These are phyloP conservation scores for Drosophila neoperkinsi DNA, from an alignment of 2,888 invertebrate species.

Conservation along the genomic window DNA sequence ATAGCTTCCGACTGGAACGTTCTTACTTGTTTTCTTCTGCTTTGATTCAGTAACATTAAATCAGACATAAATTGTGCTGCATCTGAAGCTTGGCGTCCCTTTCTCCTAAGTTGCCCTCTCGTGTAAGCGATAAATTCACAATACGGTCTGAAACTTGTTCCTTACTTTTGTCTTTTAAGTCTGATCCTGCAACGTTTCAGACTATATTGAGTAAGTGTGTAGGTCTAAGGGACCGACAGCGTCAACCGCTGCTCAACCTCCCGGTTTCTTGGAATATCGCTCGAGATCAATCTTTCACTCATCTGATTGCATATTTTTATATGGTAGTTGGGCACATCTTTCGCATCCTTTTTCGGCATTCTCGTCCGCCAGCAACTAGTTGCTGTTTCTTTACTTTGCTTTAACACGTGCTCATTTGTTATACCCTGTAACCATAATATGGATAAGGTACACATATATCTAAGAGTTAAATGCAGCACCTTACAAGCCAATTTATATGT, in stretches of 20 bases:
- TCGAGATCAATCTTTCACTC: slow-evolving; percentile 82
- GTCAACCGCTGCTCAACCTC: slow-evolving; percentile 41
- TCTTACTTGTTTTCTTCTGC: slow-evolving; percentile 13
- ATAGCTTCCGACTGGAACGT: neutral
- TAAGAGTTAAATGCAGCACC: neutral
- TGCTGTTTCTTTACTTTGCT: slow-evolving; percentile 36
- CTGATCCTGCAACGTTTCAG: slow-evolving; percentile 41
- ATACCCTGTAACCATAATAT: slow-evolving; percentile 16
- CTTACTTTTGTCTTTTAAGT: slow-evolving; percentile 24
- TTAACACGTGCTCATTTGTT: slow-evolving; percentile 31
- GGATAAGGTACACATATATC: neutral
- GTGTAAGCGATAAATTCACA: slow-evolving; percentile 60
- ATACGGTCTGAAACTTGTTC: slow-evolving; percentile 47
- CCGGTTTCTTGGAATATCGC: slow-evolving; percentile 82
- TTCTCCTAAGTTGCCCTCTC: slow-evolving; percentile 28
- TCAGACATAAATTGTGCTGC: slow-evolving; percentile 28
- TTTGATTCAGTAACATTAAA: slow-evolving; percentile 28
- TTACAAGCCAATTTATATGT: neutral
- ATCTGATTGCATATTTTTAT: slow-evolving; percentile 83
- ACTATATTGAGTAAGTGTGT: slow-evolving; percentile 31
- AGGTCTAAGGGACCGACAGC: slow-evolving; percentile 41
- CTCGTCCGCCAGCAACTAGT: slow-evolving; percentile 38
- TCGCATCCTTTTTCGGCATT: slow-evolving; percentile 76
- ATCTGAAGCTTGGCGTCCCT: slow-evolving; percentile 11
- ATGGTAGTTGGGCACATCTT: slow-evolving; percentile 74